Conservation (phyloP, 2,888 invertebrate species). For the Panzeria rudis region DNA sequence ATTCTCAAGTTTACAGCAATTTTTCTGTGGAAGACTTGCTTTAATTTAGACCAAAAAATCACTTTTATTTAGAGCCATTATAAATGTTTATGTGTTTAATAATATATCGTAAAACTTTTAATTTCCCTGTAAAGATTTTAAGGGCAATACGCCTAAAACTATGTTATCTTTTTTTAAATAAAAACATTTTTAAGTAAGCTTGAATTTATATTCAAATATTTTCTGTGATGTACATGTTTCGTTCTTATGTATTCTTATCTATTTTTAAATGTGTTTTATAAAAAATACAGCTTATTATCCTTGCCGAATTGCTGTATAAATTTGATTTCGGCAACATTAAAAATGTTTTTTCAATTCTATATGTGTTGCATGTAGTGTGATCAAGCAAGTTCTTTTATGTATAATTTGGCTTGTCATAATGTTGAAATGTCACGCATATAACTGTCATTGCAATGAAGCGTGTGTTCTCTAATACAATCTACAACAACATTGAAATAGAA, state of each 20-base stretch:
- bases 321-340: not conserved
- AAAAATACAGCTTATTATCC: too few species aligned
- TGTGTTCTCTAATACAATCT: constrained; percentile 25
- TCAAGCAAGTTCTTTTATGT: not conserved
- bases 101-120: too few species aligned
- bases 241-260: too few species aligned
- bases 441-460: not conserved
- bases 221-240: too few species aligned
- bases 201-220: too few species aligned
- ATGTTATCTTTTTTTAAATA: too few species aligned
- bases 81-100: too few species aligned
- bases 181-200: too few species aligned
- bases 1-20: not conserved
- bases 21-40: not conserved
- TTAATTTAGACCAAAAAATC: too few species aligned
- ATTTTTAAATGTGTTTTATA: not conserved
- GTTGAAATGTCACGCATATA: constrained; percentile 42
- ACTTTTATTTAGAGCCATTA: too few species aligned
- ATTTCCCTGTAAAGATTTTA: too few species aligned
- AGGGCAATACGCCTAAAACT: too few species aligned
- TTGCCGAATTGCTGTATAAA: not conserved
- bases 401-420: constrained; percentile 24
- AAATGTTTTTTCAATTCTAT: not conserved
- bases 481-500: constrained; percentile 24
- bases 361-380: not conserved